Conservation (phyloP, 92 coral and sea anemone species). For the Palythoa grandiflora region DNA sequence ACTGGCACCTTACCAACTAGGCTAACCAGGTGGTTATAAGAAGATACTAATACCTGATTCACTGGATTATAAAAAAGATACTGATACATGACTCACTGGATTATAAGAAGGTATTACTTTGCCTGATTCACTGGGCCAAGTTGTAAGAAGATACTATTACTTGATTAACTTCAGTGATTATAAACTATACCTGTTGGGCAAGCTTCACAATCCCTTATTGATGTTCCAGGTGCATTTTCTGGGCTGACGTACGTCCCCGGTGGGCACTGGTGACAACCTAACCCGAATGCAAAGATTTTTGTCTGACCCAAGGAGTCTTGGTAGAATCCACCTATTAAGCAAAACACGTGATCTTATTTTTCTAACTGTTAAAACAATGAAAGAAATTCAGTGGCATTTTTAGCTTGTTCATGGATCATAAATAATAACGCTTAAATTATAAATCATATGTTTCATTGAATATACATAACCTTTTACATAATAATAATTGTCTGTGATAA, state of each 20-base stretch:
- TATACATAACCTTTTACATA: no score
- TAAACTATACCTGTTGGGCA: slow-evolving; percentile 44
- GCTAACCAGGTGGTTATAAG: no score
- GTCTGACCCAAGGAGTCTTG: slow-evolving; percentile 52
- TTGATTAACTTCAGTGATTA: no score
- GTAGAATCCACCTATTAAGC: slow-evolving; percentile 48
- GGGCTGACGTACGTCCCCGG: slow-evolving; percentile 43
- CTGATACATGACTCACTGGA: background rate
- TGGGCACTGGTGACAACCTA: slow-evolving; percentile 59
- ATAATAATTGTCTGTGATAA: no score
- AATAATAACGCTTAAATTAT: no score
- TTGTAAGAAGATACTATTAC: no score
- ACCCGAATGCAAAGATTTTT: background rate
- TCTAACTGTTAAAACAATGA: no score
- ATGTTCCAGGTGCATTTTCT: slow-evolving; percentile 41
- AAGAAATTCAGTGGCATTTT: no score
- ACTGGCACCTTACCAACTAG: no score
- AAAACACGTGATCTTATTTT: background rate
- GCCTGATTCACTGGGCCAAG: background rate
- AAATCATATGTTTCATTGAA: no score
- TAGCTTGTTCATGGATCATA: no score
- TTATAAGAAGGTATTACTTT: background rate
- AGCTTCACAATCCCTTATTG: slow-evolving; percentile 15
- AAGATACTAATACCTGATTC: background rate
- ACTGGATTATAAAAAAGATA: background rate